Conservation (phyloP, 1,140 invertebrate genomes). For the Trinorchestia longiramus region DNA sequence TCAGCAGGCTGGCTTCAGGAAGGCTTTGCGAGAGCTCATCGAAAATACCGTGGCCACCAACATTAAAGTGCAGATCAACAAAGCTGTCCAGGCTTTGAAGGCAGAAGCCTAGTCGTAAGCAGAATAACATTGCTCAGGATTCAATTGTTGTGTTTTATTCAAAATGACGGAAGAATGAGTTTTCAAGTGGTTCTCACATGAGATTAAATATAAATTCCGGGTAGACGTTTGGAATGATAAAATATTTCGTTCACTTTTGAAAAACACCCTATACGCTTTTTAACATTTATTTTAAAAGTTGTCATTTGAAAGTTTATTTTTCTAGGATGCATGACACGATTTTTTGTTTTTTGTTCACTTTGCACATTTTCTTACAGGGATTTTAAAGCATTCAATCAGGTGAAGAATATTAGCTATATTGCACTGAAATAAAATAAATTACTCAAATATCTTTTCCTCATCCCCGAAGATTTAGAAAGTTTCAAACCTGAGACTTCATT, state of each 20-base stretch:
- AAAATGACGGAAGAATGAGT: neutral
- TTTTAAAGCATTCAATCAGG: neutral
- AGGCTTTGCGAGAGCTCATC: neutral
- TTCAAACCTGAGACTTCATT: neutral
- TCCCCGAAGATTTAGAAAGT: neutral
- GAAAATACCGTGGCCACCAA: constrained; percentile 11
- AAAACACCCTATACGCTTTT: neutral
- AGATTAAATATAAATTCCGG: neutral
- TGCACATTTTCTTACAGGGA: neutral
- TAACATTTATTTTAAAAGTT: neutral
- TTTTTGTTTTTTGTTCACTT: neutral
- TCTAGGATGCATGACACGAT: neutral
- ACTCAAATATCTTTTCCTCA: neutral
- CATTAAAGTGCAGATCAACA: constrained; percentile 7
- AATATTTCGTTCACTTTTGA: neutral
- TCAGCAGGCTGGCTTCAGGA: neutral
- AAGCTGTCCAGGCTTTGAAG: neutral
- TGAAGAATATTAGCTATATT: neutral
- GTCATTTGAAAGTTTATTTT: neutral
- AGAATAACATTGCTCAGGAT: neutral
- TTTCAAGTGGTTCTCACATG: neutral
- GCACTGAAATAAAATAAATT: neutral
- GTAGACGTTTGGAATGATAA: neutral
- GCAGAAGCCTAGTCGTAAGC: neutral
- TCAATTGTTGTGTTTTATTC: neutral